Conservation (phyloP, 2,797 vertebrate genomes). For the Coccyzus lansbergi region DNA sequence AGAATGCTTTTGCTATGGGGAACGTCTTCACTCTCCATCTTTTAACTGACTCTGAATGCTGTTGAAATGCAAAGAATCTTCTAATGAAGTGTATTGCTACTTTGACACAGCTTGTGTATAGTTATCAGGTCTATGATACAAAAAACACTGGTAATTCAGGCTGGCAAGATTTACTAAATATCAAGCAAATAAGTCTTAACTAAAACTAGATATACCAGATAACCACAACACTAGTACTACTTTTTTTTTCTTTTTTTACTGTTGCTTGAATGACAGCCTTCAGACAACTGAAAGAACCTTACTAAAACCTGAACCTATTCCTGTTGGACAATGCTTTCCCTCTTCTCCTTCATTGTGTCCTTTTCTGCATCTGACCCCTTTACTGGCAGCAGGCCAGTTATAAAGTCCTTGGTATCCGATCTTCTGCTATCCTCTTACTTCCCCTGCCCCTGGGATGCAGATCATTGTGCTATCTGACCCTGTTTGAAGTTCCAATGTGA, state of each 20-base stretch:
- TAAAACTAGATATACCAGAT: not conserved
- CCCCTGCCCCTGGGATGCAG: not conserved
- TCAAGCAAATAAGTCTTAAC: not conserved
- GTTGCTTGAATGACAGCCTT: not conserved
- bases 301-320: not conserved
- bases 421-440: conserved; percentile 48
- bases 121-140: not conserved
- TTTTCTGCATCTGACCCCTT: not conserved
- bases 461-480: conserved; percentile 26
- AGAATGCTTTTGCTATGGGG: not conserved
- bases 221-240: not conserved
- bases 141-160: not conserved
- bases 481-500: not conserved
- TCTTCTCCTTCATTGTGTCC: not conserved
- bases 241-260: not conserved
- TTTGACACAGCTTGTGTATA: not conserved
- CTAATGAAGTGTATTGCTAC: not conserved
- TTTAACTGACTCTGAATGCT: not conserved
- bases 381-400: conserved; percentile 16
- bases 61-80: not conserved
- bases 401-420: not conserved
- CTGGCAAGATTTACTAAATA: not conserved
- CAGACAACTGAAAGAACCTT: not conserved
- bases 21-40: not conserved
- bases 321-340: not conserved